Evolutionary conservation across 35 echinoderm and acorn worm species (phyloP).

Genomic region (Patiria miniata): DNA sequence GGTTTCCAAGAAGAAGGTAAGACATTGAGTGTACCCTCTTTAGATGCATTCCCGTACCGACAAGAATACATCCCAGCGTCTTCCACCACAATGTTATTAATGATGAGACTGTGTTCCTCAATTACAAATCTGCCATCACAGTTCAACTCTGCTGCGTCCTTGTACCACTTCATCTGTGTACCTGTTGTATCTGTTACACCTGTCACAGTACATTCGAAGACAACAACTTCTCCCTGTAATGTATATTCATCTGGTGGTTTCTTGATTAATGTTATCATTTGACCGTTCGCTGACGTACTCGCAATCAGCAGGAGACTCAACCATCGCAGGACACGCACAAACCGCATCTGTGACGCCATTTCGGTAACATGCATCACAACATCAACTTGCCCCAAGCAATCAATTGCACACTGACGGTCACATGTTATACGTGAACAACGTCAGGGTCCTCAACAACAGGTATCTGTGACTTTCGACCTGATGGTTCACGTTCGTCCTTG

Average conservation of each 20-base stretch:
- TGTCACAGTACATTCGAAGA: background rate
- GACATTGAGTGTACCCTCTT: conserved; percentile 8
- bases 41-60: conserved; percentile 18
- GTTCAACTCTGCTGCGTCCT: background rate
- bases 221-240: background rate
- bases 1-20: conserved; percentile 40
- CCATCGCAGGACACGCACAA: no score
- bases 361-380: no score
- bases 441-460: no score
- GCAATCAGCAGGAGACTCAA: no score
- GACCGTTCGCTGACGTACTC: no score
- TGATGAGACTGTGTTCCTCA: background rate
- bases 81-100: background rate
- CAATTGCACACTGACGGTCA: no score
- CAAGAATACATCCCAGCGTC: conserved; percentile 31
- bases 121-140: background rate
- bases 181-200: background rate
- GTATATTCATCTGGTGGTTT: background rate
- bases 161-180: background rate
- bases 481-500: no score
- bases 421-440: no score
- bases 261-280: no score
- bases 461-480: no score
- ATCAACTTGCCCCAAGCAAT: no score
- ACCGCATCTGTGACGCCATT: no score